Evolutionary conservation across 1,140 invertebrate genomes (phyloP).

Genomic region (silkworm (Bombyx mori)): ASM3026992v2 NC_085133.1:9444501-9445000

Average conservation of each 20-base stretch:
- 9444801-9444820: no score
- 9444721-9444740: conserved; percentile 21
- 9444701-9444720: conserved; percentile 26
- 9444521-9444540: no score
- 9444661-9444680: conserved; percentile 34
- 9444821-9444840: no score
- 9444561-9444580: no score
- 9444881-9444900: no score
- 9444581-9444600: no score
- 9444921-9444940: neutral
- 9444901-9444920: no score
- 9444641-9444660: conserved; percentile 21
- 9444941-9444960: conserved; percentile 51
- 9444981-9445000: conserved; percentile 67
- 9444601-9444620: conserved; percentile 21
- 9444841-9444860: no score
- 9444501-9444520: conserved; percentile 1
- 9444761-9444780: neutral
- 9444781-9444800: no score
- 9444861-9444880: no score
- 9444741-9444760: conserved; percentile 9
- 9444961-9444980: conserved; percentile 64
- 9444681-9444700: conserved; percentile 27
- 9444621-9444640: conserved; percentile 15
- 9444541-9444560: no score